These are phyloP conservation scores for Pseudoips prasinana DNA, from an alignment of 2,888 invertebrate species.

Conservation along the genomic window DNA sequence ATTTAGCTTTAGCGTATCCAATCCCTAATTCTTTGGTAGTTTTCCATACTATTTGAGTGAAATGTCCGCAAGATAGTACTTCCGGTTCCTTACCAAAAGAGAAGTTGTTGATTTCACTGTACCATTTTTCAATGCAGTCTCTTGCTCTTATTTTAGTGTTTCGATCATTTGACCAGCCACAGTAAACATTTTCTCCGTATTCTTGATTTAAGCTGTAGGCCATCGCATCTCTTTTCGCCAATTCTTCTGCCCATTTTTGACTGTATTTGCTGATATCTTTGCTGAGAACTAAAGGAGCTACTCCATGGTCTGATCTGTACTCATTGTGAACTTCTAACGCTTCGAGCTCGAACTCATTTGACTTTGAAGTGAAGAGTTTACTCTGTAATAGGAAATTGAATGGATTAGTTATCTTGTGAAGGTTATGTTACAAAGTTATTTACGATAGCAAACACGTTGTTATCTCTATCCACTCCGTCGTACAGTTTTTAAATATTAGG, in stretches of 20 bases:
- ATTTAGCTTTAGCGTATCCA: constrained; percentile 87
- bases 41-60: constrained; percentile 93
- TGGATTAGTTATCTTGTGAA: constrained; percentile 10
- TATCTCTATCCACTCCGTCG: constrained; percentile 2
- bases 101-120: constrained; percentile 87
- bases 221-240: constrained; percentile 84
- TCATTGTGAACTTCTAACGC: constrained; percentile 69
- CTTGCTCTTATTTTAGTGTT: constrained; percentile 84
- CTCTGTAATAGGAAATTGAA: constrained; percentile 53
- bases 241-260: constrained; percentile 87
- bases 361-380: constrained; percentile 64
- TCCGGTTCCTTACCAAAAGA: constrained; percentile 86
- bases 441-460: constrained; percentile 1
- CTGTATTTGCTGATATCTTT: constrained; percentile 84
- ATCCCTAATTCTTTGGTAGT: constrained; percentile 88
- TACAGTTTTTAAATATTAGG: too few relatives aligned
- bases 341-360: constrained; percentile 67
- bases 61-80: constrained; percentile 84
- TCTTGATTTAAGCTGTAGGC: constrained; percentile 84
- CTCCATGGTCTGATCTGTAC: constrained; percentile 69
- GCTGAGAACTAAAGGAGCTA: constrained; percentile 75
- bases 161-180: constrained; percentile 85
- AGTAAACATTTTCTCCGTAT: constrained; percentile 87
- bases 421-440: constrained; percentile 3
- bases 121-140: constrained; percentile 89